A percentile compares a stretch with the other conserved stretches of the same genome.
Conservation (phyloP, 1,140 invertebrate genomes). For the Heliconius congener region DNA sequence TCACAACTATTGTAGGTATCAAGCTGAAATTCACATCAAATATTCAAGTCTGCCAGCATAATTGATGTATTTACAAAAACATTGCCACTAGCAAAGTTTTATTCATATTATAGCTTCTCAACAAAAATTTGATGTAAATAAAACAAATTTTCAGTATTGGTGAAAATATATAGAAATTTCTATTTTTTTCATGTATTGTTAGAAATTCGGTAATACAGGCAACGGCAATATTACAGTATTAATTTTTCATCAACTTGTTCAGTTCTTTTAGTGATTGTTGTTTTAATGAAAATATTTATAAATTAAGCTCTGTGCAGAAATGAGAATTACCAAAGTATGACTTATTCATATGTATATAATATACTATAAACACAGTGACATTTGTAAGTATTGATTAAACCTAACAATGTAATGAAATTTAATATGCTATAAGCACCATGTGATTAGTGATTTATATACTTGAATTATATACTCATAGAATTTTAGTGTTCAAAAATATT, state of each 20-base stretch:
- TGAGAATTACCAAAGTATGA: not conserved
- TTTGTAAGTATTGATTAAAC: not conserved
- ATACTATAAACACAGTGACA: not conserved
- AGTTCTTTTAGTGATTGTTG: too few relatives aligned
- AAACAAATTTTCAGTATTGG: not conserved
- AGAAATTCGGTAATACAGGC: not conserved
- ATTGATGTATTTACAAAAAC: not conserved
- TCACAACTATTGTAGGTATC: too few relatives aligned
- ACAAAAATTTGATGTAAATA: not conserved
- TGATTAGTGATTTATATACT: not conserved
- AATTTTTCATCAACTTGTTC: not conserved
- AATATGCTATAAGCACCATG: not conserved
- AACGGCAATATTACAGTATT: not conserved
- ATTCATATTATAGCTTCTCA: not conserved
- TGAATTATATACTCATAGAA: not conserved
- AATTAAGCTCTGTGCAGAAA: too few relatives aligned
- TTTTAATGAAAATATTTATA: too few relatives aligned
- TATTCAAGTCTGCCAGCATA: too few relatives aligned
- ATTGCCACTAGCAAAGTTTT: not conserved
- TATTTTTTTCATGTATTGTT: not conserved
- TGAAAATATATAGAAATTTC: not conserved
- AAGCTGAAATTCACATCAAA: too few relatives aligned
- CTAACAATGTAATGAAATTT: not conserved
- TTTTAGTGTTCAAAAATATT: not conserved
- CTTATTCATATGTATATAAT: not conserved